Percentiles rank a stretch among this genome's conserved stretches.
Evolutionary conservation across 1,140 invertebrate species (phyloP).

Genomic region (Drosophila nigrodunni): DNA sequence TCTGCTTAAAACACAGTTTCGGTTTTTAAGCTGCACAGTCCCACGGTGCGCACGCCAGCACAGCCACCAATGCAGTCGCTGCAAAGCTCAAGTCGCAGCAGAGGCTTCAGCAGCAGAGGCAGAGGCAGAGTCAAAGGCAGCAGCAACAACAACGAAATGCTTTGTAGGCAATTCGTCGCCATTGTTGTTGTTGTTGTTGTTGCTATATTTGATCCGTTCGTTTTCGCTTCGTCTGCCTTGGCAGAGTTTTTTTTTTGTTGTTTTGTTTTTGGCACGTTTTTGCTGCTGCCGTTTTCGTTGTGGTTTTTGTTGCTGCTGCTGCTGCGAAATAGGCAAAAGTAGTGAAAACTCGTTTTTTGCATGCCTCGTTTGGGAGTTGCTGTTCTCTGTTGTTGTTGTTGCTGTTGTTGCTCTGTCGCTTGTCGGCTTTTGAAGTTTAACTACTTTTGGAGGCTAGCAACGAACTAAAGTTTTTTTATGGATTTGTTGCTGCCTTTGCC

Average conservation of each 20-base stretch:
- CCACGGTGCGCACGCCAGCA: slow-evolving; percentile 71
- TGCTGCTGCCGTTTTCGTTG: slow-evolving; percentile 32
- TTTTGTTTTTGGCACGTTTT: slow-evolving; percentile 40
- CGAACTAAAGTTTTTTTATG: slow-evolving; percentile 46
- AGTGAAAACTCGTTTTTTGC: slow-evolving; percentile 77
- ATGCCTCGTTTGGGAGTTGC: slow-evolving; percentile 32
- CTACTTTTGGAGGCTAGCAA: slow-evolving; percentile 70
- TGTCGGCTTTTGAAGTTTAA: slow-evolving; percentile 80
- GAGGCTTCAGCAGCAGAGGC: slow-evolving; percentile 14
- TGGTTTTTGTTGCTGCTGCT: slow-evolving; percentile 36
- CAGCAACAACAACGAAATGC: slow-evolving; percentile 1
- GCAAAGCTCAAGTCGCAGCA: slow-evolving; percentile 1
- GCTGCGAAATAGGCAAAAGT: slow-evolving; percentile 80
- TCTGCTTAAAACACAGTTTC: background rate
- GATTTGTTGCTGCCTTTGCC: slow-evolving; percentile 48
- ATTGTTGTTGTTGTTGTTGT: slow-evolving; percentile 4
- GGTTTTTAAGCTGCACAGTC: background rate
- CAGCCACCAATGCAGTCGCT: slow-evolving; percentile 8
- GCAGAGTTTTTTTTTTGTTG: slow-evolving; percentile 27
- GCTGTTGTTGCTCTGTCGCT: slow-evolving; percentile 22
- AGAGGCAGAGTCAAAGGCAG: background rate
- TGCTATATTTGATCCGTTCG: slow-evolving; percentile 21
- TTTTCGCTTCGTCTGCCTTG: slow-evolving; percentile 25
- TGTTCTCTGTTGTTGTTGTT: slow-evolving; percentile 11
- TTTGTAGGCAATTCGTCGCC: slow-evolving; percentile 14